These are phyloP conservation scores for Drosophila vallismaia DNA, from an alignment of 2,888 invertebrate genomes.

Conservation along the genomic window DNA sequence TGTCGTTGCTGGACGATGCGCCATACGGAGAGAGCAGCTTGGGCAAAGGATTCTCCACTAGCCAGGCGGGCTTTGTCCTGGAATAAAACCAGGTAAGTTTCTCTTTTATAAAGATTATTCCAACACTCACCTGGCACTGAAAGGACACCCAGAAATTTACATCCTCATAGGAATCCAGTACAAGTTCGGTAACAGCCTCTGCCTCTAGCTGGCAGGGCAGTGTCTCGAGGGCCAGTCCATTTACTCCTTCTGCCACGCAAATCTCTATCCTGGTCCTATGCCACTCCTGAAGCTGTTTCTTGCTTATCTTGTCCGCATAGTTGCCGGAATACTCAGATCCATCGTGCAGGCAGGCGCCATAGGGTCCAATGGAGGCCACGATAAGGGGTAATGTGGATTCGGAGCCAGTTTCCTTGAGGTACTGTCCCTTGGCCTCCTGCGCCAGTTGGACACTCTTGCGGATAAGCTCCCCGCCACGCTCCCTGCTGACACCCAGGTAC, in stretches of 20 bases:
- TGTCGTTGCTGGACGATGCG: constrained; percentile 85
- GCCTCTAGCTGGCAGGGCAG: constrained; percentile 93
- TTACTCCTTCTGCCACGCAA: constrained; percentile 90
- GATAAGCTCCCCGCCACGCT: constrained; percentile 89
- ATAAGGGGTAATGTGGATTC: constrained; percentile 84
- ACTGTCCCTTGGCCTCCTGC: constrained; percentile 87
- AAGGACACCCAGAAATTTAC: constrained; percentile 91
- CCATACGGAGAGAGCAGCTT: constrained; percentile 89
- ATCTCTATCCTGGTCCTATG: constrained; percentile 91
- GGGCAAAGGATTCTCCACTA: constrained; percentile 91
- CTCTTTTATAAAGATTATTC: background rate
- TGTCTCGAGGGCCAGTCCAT: constrained; percentile 94
- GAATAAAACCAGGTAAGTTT: background rate
- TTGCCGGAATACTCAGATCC: constrained; percentile 95
- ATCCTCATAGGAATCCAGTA: constrained; percentile 88
- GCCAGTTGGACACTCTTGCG: constrained; percentile 90
- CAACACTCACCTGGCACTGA: constrained; percentile 89
- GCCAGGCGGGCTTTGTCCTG: constrained; percentile 87
- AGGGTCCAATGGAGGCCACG: constrained; percentile 95
- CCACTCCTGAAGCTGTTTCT: constrained; percentile 89
- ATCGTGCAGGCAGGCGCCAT: constrained; percentile 94
- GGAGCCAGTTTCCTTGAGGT: constrained; percentile 83
- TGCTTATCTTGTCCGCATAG: constrained; percentile 87
- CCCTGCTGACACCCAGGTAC: constrained; percentile 88
- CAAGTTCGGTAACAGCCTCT: constrained; percentile 90